Evolutionary conservation across 2,888 invertebrate species (phyloP), one percentile per base, ranked within the genome.

Genomic region (Eupithecia centaureata): DNA sequence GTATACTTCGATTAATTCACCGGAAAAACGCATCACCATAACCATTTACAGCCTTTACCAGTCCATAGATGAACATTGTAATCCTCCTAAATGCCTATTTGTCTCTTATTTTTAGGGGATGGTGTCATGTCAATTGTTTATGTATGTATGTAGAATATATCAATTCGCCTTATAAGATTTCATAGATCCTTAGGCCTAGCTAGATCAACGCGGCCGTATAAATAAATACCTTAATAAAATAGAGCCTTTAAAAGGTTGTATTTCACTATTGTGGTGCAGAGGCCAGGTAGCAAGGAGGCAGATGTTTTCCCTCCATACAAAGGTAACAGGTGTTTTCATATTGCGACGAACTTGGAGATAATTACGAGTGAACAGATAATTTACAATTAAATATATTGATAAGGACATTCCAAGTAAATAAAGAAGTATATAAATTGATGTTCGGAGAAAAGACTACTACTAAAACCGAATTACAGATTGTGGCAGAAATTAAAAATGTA

Each of bases 301-400:
- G 68, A 63, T 67, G 72, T 64, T 64, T 58, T 64, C n/a, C 30
- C 18, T 59, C 58, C 59, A 52, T 35, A 56, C 59, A 25, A 56
- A 58, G 52, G 60, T 51, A 70, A 70, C 70, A 70, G 68, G 63
- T 67, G 65, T 62, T 59, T 22, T 15, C 33, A 56, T 22, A 27
- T 42, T 61, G 56, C 60, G 32, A 22, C 38, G 61, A 32, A 28
- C 28, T 57, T 42, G 5, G 42, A 63, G 15, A 30, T 51, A 35
- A 51, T 30, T 47, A 18, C 3, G 30, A 30, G 12, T 30, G 10
- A 22, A 32, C 12, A 30, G 30, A 33, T 57, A 28, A 7, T 22
- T 51, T 47, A n/a, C 47, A 18, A 18, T 18, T 18, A 47, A 47
- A 47, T 18, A 47, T 47, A 47, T 25, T 33, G 32, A 32, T 57